Evolutionary conservation across 2,797 vertebrate species (phyloP), one percentile per base, ranked within the genome.

Genomic region (Neostethus bicornis): DNA sequence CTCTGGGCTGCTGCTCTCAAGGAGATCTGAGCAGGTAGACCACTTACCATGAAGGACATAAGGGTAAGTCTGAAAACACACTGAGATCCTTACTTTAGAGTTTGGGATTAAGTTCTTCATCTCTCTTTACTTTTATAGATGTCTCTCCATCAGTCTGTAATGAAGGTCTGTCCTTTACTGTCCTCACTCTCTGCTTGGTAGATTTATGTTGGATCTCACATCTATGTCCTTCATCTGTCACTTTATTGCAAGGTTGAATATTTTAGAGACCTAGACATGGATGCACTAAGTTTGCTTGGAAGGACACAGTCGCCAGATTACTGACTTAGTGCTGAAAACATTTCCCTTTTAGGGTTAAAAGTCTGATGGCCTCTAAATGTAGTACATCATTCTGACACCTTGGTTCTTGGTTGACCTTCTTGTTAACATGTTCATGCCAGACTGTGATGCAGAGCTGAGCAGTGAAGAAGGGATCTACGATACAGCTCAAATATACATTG

Each of bases 11-110:
- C 69, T 68, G 61, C 67, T 83, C 65, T 83, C 78, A 87, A 84
- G 87, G 85, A 89, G 86, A 90, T 81, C 87, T 84, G 70, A 77
- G 70, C 73, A 25, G 79, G 65, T 69, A 79, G 71, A 74, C 59
- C 55, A 58, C 46, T 73, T 82, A 73, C 73, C 83, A 91, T 93
- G 90, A 93, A 92, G 91, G 90, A 80, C 91, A 90, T 59, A 16
- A 81, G 73, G 92, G 92, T 93, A 92, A 92, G 92, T 92, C 70
- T 73, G 73, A 75, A 59, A 52, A 52, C 43, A 37, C 4, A 43
- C 5, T 58, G 12, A 49, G 31, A 68, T 37, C 43, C 50, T 75
- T 49, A 64, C 42, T 66, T 48, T 25, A n/a, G 41, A 69, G 48
- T 68, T 75, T 67, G 8, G 16, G 20, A 53, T 55, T 43, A 53